Base-by-base conservation (phyloP, 2,888 invertebrate species). In the Meiosimyza platycephala region DNA sequence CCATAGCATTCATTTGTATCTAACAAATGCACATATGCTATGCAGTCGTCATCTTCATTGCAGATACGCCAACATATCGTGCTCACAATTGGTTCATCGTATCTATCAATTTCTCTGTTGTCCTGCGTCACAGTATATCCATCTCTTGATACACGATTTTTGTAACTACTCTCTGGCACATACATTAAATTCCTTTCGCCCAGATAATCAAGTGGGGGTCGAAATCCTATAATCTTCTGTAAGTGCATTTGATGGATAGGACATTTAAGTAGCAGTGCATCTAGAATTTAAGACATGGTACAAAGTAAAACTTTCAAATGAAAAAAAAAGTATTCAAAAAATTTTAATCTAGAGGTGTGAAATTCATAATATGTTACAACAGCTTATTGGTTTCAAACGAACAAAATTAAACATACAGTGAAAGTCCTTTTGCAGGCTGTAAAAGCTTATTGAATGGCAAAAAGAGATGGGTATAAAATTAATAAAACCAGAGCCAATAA, bases 161-260 rank as follows among this genome's bases (percentile, higher is more conserved):
- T 76, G n/a, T 40, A 9, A 9, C 9, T 40, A 40, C 40, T 40
- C 40, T 40, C 9, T 22, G 82, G 80, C 12, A 78, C 75, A 72
- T 85, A 81, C 70, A 86, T 82, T 40, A 83, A 77, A 73, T 86
- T 86, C 12, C 75, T 75, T 65, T 80, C 80, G 15, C 77, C 81
- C 6, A 86, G 75, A 68, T 81, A 81, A 33, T 84, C 82, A 11
- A 80, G 62, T 1, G 85, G 81, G 6, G 87, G 87, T 3, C 87
- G 85, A 79, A 84, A 87, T 9, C 87, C 87, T 16, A 87, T 82
- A 66, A 86, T 85, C 77, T 87, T 87, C 78, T 87, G 85, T 76
- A 87, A 80, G 75, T 85, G 85, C 80, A 86, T 75, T 80, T 86
- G 85, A 74, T 87, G 83, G 67, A 85, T 75, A 11, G 87, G 86